phyloP scores from a whole-genome alignment of 2,797 vertebrate species.

The Macropus fuliginosus region DNA sequence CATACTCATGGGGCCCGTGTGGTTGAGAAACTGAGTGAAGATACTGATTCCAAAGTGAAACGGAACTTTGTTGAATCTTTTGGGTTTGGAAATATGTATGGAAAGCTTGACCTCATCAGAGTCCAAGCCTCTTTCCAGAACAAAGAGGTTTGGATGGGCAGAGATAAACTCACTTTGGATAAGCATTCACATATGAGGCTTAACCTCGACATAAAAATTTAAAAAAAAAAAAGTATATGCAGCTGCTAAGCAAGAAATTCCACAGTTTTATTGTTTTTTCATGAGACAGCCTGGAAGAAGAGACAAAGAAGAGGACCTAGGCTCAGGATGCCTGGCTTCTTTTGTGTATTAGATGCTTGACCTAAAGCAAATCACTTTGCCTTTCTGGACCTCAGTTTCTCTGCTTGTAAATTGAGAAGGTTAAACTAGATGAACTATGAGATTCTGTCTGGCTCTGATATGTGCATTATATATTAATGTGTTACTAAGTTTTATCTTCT shows the following conservation, averaged over 20 bases:
- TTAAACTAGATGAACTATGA: neutral
- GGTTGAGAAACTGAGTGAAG: conserved; percentile 44
- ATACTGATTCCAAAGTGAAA: conserved; percentile 44
- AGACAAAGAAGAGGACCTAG: neutral
- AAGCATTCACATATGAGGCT: conserved; percentile 17
- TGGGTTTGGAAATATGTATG: conserved; percentile 64
- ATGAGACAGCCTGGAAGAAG: neutral
- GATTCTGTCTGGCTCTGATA: neutral
- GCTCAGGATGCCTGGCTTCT: neutral
- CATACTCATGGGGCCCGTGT: conserved; percentile 26
- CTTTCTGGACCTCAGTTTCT: neutral
- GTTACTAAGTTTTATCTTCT: neutral
- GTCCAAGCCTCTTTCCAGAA: conserved; percentile 43
- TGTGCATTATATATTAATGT: neutral
- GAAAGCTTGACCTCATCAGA: conserved; percentile 54
- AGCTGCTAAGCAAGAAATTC: neutral
- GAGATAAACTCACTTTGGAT: neutral
- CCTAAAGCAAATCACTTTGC: neutral
- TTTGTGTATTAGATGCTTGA: neutral
- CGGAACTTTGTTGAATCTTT: conserved; percentile 65
- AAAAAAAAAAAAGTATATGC: neutral
- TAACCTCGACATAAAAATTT: neutral
- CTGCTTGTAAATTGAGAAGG: neutral
- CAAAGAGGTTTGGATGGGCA: conserved; percentile 6
- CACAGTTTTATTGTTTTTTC: conserved; percentile 36